Evolutionary conservation across 1,140 invertebrate genomes (phyloP), one percentile per base, ranked within the genome.

Genomic region (Cydia strobilella): DNA sequence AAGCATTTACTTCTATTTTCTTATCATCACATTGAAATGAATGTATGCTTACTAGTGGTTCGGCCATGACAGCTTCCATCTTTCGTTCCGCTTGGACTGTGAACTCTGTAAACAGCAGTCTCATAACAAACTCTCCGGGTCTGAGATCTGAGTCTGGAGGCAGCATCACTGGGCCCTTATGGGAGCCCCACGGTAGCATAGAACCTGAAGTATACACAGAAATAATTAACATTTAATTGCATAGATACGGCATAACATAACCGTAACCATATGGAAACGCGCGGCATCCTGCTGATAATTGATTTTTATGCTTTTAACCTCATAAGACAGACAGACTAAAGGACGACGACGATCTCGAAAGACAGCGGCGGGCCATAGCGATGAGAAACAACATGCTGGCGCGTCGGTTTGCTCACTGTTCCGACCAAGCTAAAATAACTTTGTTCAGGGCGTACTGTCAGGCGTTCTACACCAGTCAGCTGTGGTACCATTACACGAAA

Each of bases 81-180:
- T 99, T 99, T 85, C 96, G 97, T 82, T 99, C 98, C 3, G 97
- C 97, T 83, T 98, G 96, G 0, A 96, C 93, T 3, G 98, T 98
- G 85, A 99, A 99, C 88, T 99, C 98, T 1, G 97, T 96, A 88
- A 99, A 99, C 0, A 99, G 94, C 45, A 96, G 97, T 65, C 97
- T 94, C 96, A 99, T 98, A 1, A 99, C 97, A 94, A 97, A 99
- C 90, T 99, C 98, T 20, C 98, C 98, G 0, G 98, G 97, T 75
- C 96, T 93, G 15, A 96, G 86, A 86, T 96, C 95, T 80, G 95
- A 94, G 77, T 96, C 96, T 3, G 94, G 86, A 74, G 93, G 90
- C 72, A 95, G 94, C 35, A 95, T 93, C 48, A 94, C 93, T 0
- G 94, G 94, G 39, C 96, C 96, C 85, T 97, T 97, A 76, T 96